Conservation (phyloP, 2,888 invertebrate species). For the Tetrapedia diversipes region DNA sequence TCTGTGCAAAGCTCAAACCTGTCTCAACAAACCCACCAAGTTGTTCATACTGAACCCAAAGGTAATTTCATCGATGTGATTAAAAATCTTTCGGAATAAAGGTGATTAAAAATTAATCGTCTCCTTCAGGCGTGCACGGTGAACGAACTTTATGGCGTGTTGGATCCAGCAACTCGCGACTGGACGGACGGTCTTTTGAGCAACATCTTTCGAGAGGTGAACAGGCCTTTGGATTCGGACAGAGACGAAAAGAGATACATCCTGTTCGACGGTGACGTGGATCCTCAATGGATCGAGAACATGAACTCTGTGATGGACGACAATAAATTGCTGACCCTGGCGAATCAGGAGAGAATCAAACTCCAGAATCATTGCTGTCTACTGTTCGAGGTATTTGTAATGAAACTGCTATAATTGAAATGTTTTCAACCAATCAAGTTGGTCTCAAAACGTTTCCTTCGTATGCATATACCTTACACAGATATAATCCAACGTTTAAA, state of each 20-base stretch:
- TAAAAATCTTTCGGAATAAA: background rate
- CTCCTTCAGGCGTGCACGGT: conserved; percentile 90
- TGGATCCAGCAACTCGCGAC: conserved; percentile 93
- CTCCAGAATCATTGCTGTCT: conserved; percentile 92
- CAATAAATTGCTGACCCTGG: conserved; percentile 93
- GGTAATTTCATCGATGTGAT: conserved; percentile 80
- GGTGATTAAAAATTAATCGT: background rate
- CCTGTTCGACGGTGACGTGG: conserved; percentile 96
- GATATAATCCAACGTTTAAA: too few relatives aligned
- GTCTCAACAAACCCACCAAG: conserved; percentile 91
- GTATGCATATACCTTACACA: too few relatives aligned
- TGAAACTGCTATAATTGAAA: too few relatives aligned
- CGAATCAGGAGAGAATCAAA: conserved; percentile 94
- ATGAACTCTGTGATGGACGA: conserved; percentile 99
- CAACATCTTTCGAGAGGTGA: conserved; percentile 95
- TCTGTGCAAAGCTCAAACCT: conserved; percentile 90
- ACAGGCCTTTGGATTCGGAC: conserved; percentile 86
- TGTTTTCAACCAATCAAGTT: too few relatives aligned
- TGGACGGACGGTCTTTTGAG: conserved; percentile 97
- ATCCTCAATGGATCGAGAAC: conserved; percentile 97
- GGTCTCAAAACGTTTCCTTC: too few relatives aligned
- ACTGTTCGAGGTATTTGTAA: conserved; percentile 89
- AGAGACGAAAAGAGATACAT: conserved; percentile 91
- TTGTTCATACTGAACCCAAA: conserved; percentile 93
- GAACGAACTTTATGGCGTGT: conserved; percentile 93